Evolutionary conservation across 2,888 invertebrate species (phyloP), one percentile per base, ranked within the genome.

Genomic region (Limenitis camilla): DNA sequence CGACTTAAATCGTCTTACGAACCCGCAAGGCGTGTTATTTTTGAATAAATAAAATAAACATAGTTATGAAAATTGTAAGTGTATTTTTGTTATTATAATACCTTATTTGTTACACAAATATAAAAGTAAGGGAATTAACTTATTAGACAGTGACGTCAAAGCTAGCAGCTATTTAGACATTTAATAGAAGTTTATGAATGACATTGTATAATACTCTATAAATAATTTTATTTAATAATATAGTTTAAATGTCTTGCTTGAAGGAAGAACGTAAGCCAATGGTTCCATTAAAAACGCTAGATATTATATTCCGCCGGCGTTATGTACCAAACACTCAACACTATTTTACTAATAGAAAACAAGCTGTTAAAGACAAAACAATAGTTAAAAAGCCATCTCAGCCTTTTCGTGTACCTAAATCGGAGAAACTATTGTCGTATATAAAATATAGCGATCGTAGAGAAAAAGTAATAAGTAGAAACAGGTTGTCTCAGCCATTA

Each of bases 381-480:
- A 41, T 46, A 27, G 68, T 59, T 40, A 64, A 60, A 36, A 81
- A 76, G 60, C 65, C 65, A 6, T 56, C 61, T 36, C 72, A 67
- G 53, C 81, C 83, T 0, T 87, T 84, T 59, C 69, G 72, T 31
- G 66, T 81, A 5, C 85, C 86, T n/a, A 72, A 58, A 53, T 82
- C 86, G 28, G 82, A 86, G 58, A 86, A 86, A 53, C 61, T 87
- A 32, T 58, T 87, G 5, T 85, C 87, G 0, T 87, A 83, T 55
- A 81, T 87, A 56, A 87, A 81, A 60, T 87, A 84, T 53, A 86
- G 79, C 58, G 87, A 87, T 58, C 73, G 77, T 38, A 78, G 73
- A 58, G 79, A 83, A 61, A 85, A 86, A 61, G 49, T 76, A 19
- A 61, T 59, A n/a, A 58, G 67, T 29, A 70, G 61, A 52, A 65